phyloP scores from a whole-genome alignment of 2,797 vertebrate species.

The Bovichtus diacanthus region DNA sequence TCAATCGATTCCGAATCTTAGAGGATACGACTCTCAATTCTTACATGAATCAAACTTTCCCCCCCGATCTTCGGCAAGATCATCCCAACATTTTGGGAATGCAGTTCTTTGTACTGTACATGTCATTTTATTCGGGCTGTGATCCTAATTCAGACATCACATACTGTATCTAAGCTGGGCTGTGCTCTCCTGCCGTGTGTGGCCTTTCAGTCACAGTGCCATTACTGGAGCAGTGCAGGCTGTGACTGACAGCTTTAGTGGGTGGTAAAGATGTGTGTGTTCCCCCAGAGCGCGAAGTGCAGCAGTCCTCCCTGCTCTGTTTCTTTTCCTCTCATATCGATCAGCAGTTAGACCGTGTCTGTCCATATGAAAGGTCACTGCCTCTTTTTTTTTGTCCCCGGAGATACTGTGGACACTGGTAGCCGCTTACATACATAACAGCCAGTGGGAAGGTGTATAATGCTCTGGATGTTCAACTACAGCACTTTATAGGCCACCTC shows the following conservation, averaged over 20 bases:
- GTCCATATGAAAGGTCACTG: conserved; percentile 69
- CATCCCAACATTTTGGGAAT: background rate
- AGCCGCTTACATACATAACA: conserved; percentile 34
- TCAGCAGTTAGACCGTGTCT: conserved; percentile 64
- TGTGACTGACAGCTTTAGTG: conserved; percentile 74
- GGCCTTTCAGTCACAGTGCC: conserved; percentile 66
- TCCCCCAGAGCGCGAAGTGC: conserved; percentile 42
- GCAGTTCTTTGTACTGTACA: background rate
- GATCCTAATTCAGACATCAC: conserved; percentile 57
- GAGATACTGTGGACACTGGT: conserved; percentile 27
- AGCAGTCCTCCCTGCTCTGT: conserved; percentile 6
- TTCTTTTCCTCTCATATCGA: conserved; percentile 51
- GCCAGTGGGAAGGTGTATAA: conserved; percentile 1
- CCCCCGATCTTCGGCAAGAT: background rate
- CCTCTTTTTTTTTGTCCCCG: conserved; percentile 55
- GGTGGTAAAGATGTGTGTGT: conserved; percentile 65
- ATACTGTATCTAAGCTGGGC: conserved; percentile 44
- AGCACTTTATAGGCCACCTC: conserved; percentile 39
- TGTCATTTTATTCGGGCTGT: conserved; percentile 17
- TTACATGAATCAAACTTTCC: too few relatives aligned
- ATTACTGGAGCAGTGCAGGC: conserved; percentile 49
- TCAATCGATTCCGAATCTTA: too few relatives aligned
- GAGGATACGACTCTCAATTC: too few relatives aligned
- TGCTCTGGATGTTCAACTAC: conserved; percentile 35
- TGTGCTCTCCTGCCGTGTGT: conserved; percentile 49